Percentiles rank a stretch among this genome's conserved stretches.
Conservation (phyloP, 2,797 vertebrate species). For the Crocidura indochinensis region DNA sequence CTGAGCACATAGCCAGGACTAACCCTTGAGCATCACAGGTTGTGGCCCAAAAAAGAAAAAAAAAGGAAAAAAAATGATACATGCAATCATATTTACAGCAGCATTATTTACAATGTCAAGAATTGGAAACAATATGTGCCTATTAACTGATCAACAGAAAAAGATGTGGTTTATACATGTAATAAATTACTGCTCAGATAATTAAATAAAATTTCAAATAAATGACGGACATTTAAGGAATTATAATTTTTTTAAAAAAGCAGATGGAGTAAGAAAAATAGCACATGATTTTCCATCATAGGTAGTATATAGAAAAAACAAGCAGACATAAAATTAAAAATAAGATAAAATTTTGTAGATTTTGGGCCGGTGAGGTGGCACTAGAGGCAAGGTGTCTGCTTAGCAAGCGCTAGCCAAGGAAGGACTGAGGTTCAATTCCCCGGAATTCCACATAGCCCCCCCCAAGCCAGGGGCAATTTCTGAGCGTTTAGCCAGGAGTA, state of each 20-base stretch:
- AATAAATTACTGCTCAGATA: neutral
- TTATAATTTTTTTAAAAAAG: neutral
- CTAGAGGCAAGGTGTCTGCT: too few relatives aligned
- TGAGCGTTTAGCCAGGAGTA: too few relatives aligned
- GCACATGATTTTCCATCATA: neutral
- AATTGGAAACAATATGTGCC: neutral
- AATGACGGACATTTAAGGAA: neutral
- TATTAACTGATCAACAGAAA: neutral
- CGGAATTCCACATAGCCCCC: too few relatives aligned
- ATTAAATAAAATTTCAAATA: neutral
- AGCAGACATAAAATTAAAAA: neutral
- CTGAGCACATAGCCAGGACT: too few relatives aligned
- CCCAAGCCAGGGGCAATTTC: too few relatives aligned
- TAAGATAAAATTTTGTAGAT: too few relatives aligned
- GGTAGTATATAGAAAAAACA: neutral
- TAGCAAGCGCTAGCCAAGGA: too few relatives aligned
- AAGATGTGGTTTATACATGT: neutral
- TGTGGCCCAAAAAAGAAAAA: too few relatives aligned
- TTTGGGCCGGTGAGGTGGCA: too few relatives aligned
- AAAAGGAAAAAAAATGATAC: too few relatives aligned
- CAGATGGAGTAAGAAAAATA: neutral
- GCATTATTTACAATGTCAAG: neutral
- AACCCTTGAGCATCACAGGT: too few relatives aligned
- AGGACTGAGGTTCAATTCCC: too few relatives aligned
- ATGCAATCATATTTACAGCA: neutral